Conservation (phyloP, 2,797 vertebrate genomes). For the Gymnothorax javanicus region DNA sequence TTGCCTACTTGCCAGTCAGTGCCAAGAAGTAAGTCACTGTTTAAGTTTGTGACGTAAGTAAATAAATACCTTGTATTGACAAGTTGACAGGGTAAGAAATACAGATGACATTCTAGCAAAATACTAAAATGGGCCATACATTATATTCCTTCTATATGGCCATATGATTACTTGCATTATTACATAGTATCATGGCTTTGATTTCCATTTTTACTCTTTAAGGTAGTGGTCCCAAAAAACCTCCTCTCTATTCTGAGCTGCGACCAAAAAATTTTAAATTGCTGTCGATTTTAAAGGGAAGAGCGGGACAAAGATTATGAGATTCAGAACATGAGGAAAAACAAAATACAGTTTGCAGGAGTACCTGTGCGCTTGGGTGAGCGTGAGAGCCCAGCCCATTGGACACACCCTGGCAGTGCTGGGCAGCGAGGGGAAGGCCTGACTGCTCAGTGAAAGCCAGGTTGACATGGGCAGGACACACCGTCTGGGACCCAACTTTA, state of each 20-base stretch:
- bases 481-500: constrained; percentile 39
- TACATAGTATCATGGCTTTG: background rate
- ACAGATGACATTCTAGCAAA: background rate
- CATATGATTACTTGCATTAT: background rate
- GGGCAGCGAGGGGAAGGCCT: constrained; percentile 42
- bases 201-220: background rate
- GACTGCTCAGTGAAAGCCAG: constrained; percentile 55
- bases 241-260: too few relatives aligned
- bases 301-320: too few relatives aligned
- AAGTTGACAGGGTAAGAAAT: background rate
- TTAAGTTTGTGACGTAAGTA: background rate
- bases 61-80: background rate
- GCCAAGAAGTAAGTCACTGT: background rate
- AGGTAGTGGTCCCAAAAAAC: background rate
- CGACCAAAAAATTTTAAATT: too few relatives aligned
- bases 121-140: background rate
- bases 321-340: too few relatives aligned
- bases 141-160: background rate
- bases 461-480: constrained; percentile 43
- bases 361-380: constrained; percentile 18
- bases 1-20: background rate
- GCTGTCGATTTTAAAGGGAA: too few relatives aligned
- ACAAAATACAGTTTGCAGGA: background rate
- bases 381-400: constrained; percentile 4
- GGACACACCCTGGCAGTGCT: constrained; percentile 18